Evolutionary conservation across 2,888 invertebrate species (phyloP).

Genomic region (Unio pictorum): DNA sequence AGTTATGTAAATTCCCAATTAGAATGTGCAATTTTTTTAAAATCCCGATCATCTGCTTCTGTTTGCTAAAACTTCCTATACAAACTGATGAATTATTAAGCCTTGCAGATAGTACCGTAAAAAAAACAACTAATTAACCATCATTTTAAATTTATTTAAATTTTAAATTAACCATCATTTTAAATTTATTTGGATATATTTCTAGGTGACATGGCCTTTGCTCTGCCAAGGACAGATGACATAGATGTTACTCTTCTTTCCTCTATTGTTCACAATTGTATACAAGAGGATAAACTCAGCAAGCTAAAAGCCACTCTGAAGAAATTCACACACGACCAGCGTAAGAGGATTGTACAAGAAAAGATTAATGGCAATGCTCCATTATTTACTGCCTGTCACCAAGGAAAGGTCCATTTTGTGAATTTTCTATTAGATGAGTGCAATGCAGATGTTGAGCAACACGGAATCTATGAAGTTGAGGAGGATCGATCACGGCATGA

Average conservation of each 20-base stretch:
- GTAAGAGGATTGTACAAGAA: constrained; percentile 35
- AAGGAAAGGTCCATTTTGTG: constrained; percentile 74
- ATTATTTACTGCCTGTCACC: constrained; percentile 52
- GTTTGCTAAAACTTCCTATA: too few relatives aligned
- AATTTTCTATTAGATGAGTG: constrained; percentile 89
- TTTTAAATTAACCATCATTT: too few relatives aligned
- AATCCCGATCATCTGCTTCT: too few relatives aligned
- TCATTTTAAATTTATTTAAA: too few relatives aligned
- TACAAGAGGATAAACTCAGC: constrained; percentile 46
- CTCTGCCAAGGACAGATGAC: neutral
- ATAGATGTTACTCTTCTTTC: constrained; percentile 19
- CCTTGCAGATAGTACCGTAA: too few relatives aligned
- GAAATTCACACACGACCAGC: constrained; percentile 35
- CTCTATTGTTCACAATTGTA: constrained; percentile 47
- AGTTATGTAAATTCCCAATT: too few relatives aligned
- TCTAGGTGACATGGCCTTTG: too few relatives aligned
- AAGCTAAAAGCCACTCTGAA: constrained; percentile 41
- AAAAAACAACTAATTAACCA: too few relatives aligned
- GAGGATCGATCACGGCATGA: constrained; percentile 86
- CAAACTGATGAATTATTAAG: too few relatives aligned
- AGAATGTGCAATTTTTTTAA: too few relatives aligned
- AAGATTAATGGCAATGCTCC: constrained; percentile 56
- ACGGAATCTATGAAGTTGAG: constrained; percentile 80
- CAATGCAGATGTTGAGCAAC: constrained; percentile 87
- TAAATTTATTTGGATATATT: too few relatives aligned